Conservation (phyloP, 2,888 invertebrate genomes). For the Eilema caniola region DNA sequence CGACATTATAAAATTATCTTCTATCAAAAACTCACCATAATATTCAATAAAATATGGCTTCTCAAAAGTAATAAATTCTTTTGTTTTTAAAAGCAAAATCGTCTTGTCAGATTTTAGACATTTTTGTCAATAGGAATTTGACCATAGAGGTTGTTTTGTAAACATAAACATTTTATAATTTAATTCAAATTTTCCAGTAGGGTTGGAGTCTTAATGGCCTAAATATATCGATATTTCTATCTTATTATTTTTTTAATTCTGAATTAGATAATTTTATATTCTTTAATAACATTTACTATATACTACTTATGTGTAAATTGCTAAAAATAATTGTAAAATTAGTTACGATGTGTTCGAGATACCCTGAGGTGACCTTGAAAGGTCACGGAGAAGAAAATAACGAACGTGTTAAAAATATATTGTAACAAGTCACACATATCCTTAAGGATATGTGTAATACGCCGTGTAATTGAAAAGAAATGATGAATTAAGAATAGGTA, state of each 20-base stretch:
- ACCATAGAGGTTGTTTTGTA: background rate
- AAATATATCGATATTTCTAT: background rate
- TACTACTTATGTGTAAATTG: too few species aligned
- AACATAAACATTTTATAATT: background rate
- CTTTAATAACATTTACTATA: background rate
- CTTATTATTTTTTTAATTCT: background rate
- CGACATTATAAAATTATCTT: slow-evolving; percentile 67
- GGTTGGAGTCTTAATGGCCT: background rate
- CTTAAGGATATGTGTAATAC: background rate
- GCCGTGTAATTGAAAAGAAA: background rate
- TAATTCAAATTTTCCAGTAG: background rate
- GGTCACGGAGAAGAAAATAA: slow-evolving; percentile 59
- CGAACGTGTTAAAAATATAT: background rate
- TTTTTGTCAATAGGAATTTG: background rate
- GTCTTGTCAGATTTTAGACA: background rate
- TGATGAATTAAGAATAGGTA: background rate
- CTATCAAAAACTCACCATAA: slow-evolving; percentile 66
- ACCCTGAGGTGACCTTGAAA: slow-evolving; percentile 73
- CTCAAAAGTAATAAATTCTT: background rate
- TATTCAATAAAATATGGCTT: slow-evolving; percentile 13
- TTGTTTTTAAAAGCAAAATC: slow-evolving; percentile 11
- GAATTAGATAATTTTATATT: background rate
- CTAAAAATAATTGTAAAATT: slow-evolving; percentile 15
- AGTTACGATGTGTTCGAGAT: slow-evolving; percentile 19
- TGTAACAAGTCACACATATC: background rate